A percentile compares a stretch with the other conserved stretches of the same genome.
These are phyloP conservation scores for Drosophila neocordata DNA, from an alignment of 1,140 invertebrate species.

Conservation along the genomic window DNA sequence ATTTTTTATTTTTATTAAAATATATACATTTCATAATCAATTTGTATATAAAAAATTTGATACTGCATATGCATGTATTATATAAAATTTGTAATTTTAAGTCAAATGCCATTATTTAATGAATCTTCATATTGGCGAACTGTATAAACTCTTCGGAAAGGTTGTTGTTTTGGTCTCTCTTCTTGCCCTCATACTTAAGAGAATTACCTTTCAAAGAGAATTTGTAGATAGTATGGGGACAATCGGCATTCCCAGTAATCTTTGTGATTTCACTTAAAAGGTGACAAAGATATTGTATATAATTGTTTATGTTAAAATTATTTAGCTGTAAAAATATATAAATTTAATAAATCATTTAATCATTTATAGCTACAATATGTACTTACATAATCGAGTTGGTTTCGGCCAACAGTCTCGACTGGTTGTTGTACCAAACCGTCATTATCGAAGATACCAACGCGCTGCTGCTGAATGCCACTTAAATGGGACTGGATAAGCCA, in stretches of 20 bases:
- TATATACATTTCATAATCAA: no score
- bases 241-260: neutral
- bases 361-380: neutral
- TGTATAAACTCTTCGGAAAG: constrained; percentile 25
- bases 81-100: no score
- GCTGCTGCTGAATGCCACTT: neutral
- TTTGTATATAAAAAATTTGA: no score
- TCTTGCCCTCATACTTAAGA: constrained; percentile 4
- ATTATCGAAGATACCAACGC: neutral
- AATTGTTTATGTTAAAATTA: neutral
- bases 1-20: no score
- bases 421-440: neutral
- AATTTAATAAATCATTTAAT: neutral
- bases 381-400: neutral
- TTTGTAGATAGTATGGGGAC: constrained; percentile 3
- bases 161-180: constrained; percentile 4
- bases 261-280: constrained; percentile 5
- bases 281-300: neutral
- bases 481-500: constrained; percentile 2
- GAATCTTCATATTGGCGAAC: constrained; percentile 10
- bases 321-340: neutral
- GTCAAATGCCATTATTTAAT: no score
- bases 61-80: no score
- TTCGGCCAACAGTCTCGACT: neutral
- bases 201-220: neutral